Conservation (phyloP, 2,888 invertebrate species). For the Troides helena region DNA sequence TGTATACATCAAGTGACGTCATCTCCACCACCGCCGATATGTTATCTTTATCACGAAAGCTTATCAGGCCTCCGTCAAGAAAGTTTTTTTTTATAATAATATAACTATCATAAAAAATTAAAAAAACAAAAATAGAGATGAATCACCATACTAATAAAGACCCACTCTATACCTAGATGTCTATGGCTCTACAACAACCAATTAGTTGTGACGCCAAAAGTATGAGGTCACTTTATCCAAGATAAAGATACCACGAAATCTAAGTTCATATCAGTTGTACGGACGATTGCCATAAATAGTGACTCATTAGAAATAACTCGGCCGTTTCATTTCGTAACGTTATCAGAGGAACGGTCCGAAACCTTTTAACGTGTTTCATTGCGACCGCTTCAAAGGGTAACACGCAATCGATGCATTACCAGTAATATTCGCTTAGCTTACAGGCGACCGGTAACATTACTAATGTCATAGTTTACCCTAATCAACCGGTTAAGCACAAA, state of each 20-base stretch:
- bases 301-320: constrained; percentile 35
- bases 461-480: background rate
- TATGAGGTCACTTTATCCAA: constrained; percentile 19
- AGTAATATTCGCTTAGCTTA: constrained; percentile 5
- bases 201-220: background rate
- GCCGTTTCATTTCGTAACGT: constrained; percentile 32
- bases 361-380: constrained; percentile 39
- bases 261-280: constrained; percentile 19
- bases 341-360: constrained; percentile 33
- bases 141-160: no score
- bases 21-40: constrained; percentile 23
- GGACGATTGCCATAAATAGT: constrained; percentile 28
- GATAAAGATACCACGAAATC: constrained; percentile 19
- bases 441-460: background rate
- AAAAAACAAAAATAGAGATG: no score
- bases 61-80: background rate
- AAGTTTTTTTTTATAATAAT: background rate
- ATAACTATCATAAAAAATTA: no score
- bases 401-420: constrained; percentile 40
- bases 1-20: constrained; percentile 24
- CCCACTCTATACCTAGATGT: no score
- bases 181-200: background rate
- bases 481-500: background rate
- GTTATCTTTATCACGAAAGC: constrained; percentile 20
- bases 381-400: constrained; percentile 20